Evolutionary conservation across 2,797 vertebrate genomes (phyloP).

Genomic region (Pantherophis alleghaniensis): DNA sequence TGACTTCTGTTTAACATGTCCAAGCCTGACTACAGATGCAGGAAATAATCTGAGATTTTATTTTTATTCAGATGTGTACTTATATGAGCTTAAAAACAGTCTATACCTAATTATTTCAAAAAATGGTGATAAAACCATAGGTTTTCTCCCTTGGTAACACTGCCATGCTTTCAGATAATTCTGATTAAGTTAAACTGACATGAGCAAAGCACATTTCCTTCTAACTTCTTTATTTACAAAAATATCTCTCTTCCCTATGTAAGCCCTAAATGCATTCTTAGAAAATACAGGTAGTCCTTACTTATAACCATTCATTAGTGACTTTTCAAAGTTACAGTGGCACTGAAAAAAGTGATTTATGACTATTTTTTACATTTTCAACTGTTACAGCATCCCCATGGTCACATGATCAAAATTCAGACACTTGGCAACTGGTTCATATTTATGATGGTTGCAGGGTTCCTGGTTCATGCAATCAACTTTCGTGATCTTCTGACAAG

Average conservation of each 20-base stretch:
- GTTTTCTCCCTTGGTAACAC: background rate
- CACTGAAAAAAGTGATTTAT: no score
- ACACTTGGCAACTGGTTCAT: no score
- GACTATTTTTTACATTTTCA: no score
- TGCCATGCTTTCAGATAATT: background rate
- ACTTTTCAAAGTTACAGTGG: no score
- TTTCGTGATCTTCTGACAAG: no score
- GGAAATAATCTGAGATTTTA: background rate
- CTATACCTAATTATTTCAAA: background rate
- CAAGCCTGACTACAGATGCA: background rate
- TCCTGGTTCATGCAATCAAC: no score
- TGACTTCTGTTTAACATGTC: background rate
- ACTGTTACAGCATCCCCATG: no score
- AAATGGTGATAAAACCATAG: background rate
- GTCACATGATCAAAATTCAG: no score
- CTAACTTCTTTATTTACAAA: background rate
- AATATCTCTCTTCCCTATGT: background rate
- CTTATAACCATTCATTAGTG: no score
- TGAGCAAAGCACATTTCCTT: background rate
- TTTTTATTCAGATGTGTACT: background rate
- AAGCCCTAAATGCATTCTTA: background rate
- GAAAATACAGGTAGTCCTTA: background rate
- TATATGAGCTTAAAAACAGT: background rate
- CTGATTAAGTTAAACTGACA: background rate
- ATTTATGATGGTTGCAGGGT: no score